Evolutionary conservation across 2,888 invertebrate genomes (phyloP), one percentile per base, ranked within the genome.

Genomic region (Rhorus exstirpatorius): DNA sequence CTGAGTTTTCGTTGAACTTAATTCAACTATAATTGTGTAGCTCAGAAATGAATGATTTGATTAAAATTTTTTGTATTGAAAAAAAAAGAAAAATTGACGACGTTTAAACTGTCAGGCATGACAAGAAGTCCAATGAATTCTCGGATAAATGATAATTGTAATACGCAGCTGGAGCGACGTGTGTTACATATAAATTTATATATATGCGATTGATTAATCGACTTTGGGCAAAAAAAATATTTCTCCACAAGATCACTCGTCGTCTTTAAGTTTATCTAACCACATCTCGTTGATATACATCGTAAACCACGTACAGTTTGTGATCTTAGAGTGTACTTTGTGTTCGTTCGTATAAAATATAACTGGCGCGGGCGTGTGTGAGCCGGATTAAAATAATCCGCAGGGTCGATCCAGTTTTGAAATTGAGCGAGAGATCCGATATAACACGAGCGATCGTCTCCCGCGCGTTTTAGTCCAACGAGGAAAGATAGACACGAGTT

Each of bases 311-410:
- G 68, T 44, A 44, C 55, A 67, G 81, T 79, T 82, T 82, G 82
- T 75, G 74, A 82, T 82, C 75, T 75, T 75, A 82, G 75, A 79
- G 75, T 71, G 75, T 82, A 81, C 79, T 82, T 82, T 79, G 82
- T 75, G 44, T 65, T 71, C 31, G 79, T 67, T 63, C 8, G 49
- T 76, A 58, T 26, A 49, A 14, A 12, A 19, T 65, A 60, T 51
- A 71, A 44, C 51, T 58, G 68, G 63, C 21, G 26, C 12, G 49
- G 12, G 61, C 31, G 41, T 46, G 58, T 46, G 26, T 65, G 75
- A 51, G 75, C 44, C 71, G 80, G 83, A 85, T 85, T 81, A 82
- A 85, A 85, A 85, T 85, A 85, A 85, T 83, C 79, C 79, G 76
- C 70, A 63, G 71, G 70, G 75, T 79, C 71, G 75, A 79, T 82